phyloP scores from a whole-genome alignment of 2,797 vertebrate species.

The Chaunax sp. region DNA sequence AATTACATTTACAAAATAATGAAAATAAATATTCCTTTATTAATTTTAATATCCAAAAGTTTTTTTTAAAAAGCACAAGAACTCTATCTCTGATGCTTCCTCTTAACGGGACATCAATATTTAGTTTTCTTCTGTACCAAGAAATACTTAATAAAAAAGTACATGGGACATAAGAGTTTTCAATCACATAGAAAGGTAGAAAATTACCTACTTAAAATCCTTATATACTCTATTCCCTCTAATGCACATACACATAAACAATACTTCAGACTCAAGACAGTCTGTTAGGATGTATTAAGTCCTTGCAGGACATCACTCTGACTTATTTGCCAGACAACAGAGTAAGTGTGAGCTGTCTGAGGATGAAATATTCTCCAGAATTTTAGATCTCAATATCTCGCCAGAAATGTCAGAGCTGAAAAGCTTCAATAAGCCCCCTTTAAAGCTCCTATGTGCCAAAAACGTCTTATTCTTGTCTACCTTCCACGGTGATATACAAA shows the following conservation, averaged over 20 bases:
- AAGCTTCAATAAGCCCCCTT: neutral
- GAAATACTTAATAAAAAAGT: neutral
- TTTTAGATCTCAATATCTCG: neutral
- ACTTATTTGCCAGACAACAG: conserved; percentile 9
- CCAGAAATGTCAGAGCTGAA: neutral
- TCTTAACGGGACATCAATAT: neutral
- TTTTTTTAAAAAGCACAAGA: too few species aligned
- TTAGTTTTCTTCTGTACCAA: neutral
- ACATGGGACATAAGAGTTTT: neutral
- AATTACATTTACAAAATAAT: too few species aligned
- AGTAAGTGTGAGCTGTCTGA: conserved; percentile 10
- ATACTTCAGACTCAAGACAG: neutral
- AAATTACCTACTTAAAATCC: neutral
- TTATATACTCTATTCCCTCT: neutral
- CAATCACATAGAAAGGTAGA: neutral
- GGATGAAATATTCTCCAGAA: conserved; percentile 20
- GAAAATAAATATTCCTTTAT: neutral
- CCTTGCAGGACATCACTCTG: neutral
- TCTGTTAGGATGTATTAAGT: too few species aligned
- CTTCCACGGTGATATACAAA: neutral
- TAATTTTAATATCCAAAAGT: neutral
- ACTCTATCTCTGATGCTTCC: neutral
- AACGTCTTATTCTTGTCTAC: neutral
- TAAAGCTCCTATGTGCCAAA: neutral
- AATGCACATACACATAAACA: conserved; percentile 6